Evolutionary conservation across 2,113 vertebrate species (phyloP).

Genomic region (Chloroceryle aenea): DNA sequence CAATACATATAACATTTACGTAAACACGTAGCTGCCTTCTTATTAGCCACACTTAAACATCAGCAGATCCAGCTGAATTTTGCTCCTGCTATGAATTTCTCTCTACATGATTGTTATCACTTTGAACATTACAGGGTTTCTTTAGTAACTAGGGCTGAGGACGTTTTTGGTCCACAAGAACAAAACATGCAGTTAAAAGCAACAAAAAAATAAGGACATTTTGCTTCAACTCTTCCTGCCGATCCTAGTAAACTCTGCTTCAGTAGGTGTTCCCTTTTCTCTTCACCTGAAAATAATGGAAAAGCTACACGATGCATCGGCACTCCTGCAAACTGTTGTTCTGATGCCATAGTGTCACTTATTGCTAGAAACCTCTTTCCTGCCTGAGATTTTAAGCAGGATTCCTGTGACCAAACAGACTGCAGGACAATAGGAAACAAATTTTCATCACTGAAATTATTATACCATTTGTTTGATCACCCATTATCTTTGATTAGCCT

Average conservation of each 20-base stretch:
- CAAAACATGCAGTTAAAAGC: not conserved
- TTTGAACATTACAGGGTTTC: not conserved
- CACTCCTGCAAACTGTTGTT: rapidly evolving
- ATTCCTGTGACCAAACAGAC: not conserved
- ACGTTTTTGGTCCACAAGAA: not conserved
- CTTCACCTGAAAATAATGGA: not conserved
- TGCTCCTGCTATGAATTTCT: not conserved
- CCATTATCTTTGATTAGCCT: not conserved
- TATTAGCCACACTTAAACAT: not conserved
- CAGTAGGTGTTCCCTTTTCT: not conserved
- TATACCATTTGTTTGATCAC: not conserved
- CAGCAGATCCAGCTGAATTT: not conserved
- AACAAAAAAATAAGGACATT: not conserved
- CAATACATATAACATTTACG: not conserved
- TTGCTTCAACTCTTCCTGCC: not conserved
- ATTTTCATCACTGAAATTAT: not conserved
- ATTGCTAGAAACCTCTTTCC: not conserved
- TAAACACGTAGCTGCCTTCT: not conserved
- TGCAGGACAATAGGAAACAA: not conserved
- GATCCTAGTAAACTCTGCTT: not conserved
- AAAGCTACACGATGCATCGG: not conserved
- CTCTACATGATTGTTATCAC: not conserved
- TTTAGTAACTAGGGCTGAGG: not conserved
- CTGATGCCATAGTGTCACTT: not conserved
- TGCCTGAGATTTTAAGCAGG: not conserved